These are phyloP conservation scores for Planiliza haematocheilus DNA, from an alignment of 2,113 vertebrate species.

Conservation along the genomic window DNA sequence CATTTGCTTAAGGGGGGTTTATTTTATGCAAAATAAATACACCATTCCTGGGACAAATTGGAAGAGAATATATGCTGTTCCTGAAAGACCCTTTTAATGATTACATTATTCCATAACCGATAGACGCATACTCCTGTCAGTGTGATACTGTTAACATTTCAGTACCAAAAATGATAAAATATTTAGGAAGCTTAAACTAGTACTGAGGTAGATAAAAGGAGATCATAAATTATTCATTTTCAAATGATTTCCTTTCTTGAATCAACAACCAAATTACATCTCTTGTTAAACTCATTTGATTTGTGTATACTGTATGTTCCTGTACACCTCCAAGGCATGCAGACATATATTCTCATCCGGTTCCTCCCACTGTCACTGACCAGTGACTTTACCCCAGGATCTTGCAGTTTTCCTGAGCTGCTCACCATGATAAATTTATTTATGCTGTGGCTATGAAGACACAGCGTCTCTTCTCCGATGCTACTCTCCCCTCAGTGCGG, in stretches of 20 bases:
- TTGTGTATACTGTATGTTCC: too few relatives aligned
- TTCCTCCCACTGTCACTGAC: too few relatives aligned
- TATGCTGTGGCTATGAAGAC: neutral
- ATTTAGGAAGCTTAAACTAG: neutral
- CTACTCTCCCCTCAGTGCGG: neutral
- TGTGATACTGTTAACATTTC: too few relatives aligned
- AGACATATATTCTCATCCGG: too few relatives aligned
- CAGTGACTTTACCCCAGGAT: neutral
- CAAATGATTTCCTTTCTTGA: too few relatives aligned
- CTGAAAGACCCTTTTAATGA: too few relatives aligned
- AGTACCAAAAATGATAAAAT: too few relatives aligned
- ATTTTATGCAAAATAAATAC: conserved; percentile 32
- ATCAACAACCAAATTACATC: too few relatives aligned
- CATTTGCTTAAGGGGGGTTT: conserved; percentile 31
- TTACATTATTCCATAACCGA: neutral
- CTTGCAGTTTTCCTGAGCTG: neutral
- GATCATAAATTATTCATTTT: neutral
- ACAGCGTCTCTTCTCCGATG: neutral
- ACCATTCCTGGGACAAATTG: neutral
- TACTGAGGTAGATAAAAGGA: neutral
- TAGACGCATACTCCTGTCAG: neutral
- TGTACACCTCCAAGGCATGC: too few relatives aligned
- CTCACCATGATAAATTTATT: neutral
- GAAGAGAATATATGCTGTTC: neutral
- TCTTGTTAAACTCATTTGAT: too few relatives aligned